Percentiles rank a stretch among this genome's conserved stretches.
Conservation (phyloP, 2,113 vertebrate genomes). For the Seriola dumerili region DNA sequence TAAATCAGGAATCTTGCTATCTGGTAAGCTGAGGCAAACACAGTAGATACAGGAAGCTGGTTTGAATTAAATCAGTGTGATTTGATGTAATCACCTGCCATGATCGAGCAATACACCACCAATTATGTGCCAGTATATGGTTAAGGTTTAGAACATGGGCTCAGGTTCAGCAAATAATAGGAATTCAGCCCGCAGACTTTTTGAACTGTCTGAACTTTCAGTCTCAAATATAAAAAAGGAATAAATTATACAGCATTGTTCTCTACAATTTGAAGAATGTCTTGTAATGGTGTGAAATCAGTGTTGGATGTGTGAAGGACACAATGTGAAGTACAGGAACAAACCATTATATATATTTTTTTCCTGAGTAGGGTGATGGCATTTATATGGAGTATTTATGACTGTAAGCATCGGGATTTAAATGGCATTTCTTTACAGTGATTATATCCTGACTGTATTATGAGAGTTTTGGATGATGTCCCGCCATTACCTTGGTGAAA, state of each 20-base stretch:
- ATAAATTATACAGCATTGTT: conserved; percentile 34
- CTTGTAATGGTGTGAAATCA: conserved; percentile 35
- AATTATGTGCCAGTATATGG: conserved; percentile 44
- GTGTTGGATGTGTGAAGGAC: conserved; percentile 17
- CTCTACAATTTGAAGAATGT: conserved; percentile 24
- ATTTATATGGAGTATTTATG: conserved; percentile 23
- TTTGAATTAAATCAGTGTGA: conserved; percentile 47
- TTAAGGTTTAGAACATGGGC: conserved; percentile 21
- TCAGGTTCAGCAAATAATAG: conserved; percentile 36
- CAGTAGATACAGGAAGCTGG: conserved; percentile 56
- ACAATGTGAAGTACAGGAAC: conserved; percentile 9
- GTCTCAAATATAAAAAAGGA: conserved; percentile 12
- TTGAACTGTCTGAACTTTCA: conserved; percentile 30
- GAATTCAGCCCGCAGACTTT: conserved; percentile 15
- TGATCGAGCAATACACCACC: conserved; percentile 43
- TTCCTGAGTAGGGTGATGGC: conserved; percentile 11
- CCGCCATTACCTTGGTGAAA: background rate
- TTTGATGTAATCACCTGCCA: conserved; percentile 67
- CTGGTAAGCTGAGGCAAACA: conserved; percentile 50
- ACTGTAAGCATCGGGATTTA: conserved; percentile 17
- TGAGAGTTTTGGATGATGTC: conserved; percentile 5
- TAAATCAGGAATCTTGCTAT: conserved; percentile 66
- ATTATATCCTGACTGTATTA: conserved; percentile 10
- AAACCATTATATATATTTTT: background rate
- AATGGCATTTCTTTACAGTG: conserved; percentile 9